Evolutionary conservation across 2,113 vertebrate genomes (phyloP).

Genomic region (Ahaetulla prasina): DNA sequence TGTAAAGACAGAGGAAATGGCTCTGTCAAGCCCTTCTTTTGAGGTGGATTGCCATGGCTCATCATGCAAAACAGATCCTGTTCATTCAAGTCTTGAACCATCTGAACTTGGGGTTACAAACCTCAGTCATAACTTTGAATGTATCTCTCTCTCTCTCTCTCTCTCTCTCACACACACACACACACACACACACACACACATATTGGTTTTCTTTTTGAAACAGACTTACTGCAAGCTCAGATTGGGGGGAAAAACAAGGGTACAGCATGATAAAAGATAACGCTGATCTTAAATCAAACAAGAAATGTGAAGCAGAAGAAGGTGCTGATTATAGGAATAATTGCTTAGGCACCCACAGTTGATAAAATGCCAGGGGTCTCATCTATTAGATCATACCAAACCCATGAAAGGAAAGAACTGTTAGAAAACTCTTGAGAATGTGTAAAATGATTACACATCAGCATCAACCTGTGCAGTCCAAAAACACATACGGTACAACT

Average conservation of each 20-base stretch:
- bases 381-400: neutral
- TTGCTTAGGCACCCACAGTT: neutral
- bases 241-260: neutral
- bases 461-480: neutral
- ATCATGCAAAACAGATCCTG: neutral
- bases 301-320: conserved; percentile 16
- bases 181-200: too few relatives aligned
- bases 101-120: neutral
- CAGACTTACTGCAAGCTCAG: neutral
- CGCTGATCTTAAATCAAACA: conserved; percentile 9
- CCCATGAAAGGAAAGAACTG: neutral
- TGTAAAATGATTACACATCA: neutral
- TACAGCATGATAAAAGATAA: neutral
- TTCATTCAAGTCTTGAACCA: neutral
- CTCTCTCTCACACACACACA: too few relatives aligned
- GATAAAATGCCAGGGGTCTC: conserved; percentile 5
- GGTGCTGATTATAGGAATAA: conserved; percentile 22
- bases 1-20: neutral
- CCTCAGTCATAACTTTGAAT: neutral
- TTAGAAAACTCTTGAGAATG: neutral
- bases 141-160: too few relatives aligned
- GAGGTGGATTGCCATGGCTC: neutral
- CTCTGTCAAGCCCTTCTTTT: neutral
- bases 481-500: neutral
- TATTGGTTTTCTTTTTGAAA: neutral